Base-by-base conservation (phyloP, 2,797 vertebrate species). In the Pitangus sulphuratus region DNA sequence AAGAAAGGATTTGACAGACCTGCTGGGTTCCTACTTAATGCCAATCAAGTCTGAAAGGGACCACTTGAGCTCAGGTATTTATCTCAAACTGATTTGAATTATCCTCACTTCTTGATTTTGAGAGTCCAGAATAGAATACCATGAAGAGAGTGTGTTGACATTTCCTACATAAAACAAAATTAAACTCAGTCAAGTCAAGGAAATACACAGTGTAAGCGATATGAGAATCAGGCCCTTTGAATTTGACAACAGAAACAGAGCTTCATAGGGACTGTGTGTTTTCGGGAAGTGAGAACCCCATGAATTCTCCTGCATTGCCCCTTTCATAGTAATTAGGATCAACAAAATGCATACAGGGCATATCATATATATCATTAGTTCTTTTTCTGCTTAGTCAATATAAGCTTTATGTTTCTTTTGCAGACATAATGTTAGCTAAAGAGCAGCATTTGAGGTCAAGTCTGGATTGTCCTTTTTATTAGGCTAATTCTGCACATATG, bases 1-100 rank as follows among this genome's bases (percentile, higher is more conserved):
- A 94, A 87, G 81, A 96, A 89, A 94, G 28, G 42, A 11, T 79
- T 56, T 30, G 74, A 69, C 20, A 83, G 58, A 89, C 35, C 85
- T 89, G 85, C 74, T 96, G 83, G 22, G 40, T 89, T 95, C 61
- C 89, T 92, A 70, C 72, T 92, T 91, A 91, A 47, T 91, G 76
- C 44, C 82, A 91, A 48, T 86, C 89, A 95, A 87, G 47, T 33
- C 70, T 86, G 87, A 91, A 96, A 94, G 66, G 30, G 76, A 79
- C 58, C 15, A 69, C 89, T 93, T 76, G 37, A 93, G 44, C 54
- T 90, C 83, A 91, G 91, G 57, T 88, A 91, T 93, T 93, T 93
- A 84, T 72, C 66, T 81, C 61, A 94, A 82, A 84, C 48, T 62
- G 37, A 58, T 84, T 76, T 93, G 70, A 93, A 92, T 89, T 95